Percentiles rank a stretch among this genome's conserved stretches.
Conservation (phyloP, 2,888 invertebrate genomes). For the Mamestra brassicae region DNA sequence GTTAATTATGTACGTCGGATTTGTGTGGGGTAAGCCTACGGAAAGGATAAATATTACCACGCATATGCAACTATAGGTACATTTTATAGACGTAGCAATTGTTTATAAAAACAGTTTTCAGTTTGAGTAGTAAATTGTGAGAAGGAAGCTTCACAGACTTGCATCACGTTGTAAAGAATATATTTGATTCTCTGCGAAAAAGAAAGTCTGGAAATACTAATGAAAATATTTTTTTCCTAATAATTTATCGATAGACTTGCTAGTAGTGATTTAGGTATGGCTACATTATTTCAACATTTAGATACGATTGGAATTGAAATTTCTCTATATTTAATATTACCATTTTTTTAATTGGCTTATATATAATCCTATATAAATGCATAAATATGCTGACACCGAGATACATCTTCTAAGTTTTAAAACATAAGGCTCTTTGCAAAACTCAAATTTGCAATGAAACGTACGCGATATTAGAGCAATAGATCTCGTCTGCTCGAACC, state of each 20-base stretch:
- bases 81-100: background rate
- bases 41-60: background rate
- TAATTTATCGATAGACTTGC: background rate
- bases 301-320: background rate
- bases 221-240: background rate
- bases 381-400: background rate
- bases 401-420: background rate
- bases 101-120: background rate
- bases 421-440: background rate
- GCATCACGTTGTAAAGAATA: background rate
- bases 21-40: constrained; percentile 13
- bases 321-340: background rate
- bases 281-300: background rate
- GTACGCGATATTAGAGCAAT: constrained; percentile 7
- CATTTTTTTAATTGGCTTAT: background rate
- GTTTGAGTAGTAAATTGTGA: background rate
- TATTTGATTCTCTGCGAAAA: background rate
- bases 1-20: constrained; percentile 49
- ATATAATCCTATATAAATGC: background rate
- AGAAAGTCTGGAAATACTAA: background rate
- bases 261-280: background rate
- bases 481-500: constrained; percentile 8
- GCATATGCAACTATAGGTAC: background rate
- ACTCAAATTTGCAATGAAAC: constrained; percentile 12
- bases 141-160: background rate